A percentile compares a stretch with the other conserved stretches of the same genome.
These are phyloP conservation scores for Neoarius graeffei DNA, from an alignment of 2,113 vertebrate species.

Conservation along the genomic window DNA sequence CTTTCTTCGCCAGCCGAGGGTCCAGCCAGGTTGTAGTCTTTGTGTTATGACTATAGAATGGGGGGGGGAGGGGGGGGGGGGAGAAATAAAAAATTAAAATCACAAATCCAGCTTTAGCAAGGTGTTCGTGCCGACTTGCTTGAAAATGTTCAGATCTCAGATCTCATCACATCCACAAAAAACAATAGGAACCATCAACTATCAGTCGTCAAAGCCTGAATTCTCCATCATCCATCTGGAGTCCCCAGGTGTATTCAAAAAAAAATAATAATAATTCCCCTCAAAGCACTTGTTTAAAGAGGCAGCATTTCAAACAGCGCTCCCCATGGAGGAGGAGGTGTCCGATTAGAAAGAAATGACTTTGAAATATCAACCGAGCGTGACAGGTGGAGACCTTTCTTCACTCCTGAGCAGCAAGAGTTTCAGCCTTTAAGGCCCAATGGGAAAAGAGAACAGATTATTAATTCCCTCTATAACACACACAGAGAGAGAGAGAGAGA, in stretches of 20 bases:
- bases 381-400: constrained; percentile 37
- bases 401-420: constrained; percentile 20
- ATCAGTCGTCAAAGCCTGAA: neutral
- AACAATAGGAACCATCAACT: neutral
- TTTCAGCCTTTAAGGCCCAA: constrained; percentile 30
- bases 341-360: constrained; percentile 11
- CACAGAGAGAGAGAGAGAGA: neutral
- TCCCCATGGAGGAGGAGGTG: constrained; percentile 11
- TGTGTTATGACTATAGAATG: constrained; percentile 86
- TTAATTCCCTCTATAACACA: neutral
- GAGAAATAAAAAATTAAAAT: neutral
- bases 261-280: constrained; percentile 6
- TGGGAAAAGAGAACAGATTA: constrained; percentile 23
- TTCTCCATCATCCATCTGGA: neutral
- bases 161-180: neutral
- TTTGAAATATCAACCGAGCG: constrained; percentile 51
- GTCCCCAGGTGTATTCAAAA: neutral
- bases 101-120: neutral
- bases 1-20: constrained; percentile 95
- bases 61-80: constrained; percentile 49
- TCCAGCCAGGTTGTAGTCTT: constrained; percentile 99
- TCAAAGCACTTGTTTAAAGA: constrained; percentile 22
- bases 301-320: neutral
- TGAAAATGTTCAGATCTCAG: neutral
- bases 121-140: neutral